Evolutionary conservation across 35 echinoderm and acorn worm genomes (phyloP).

Genomic region (Apostichopus californicus): DNA sequence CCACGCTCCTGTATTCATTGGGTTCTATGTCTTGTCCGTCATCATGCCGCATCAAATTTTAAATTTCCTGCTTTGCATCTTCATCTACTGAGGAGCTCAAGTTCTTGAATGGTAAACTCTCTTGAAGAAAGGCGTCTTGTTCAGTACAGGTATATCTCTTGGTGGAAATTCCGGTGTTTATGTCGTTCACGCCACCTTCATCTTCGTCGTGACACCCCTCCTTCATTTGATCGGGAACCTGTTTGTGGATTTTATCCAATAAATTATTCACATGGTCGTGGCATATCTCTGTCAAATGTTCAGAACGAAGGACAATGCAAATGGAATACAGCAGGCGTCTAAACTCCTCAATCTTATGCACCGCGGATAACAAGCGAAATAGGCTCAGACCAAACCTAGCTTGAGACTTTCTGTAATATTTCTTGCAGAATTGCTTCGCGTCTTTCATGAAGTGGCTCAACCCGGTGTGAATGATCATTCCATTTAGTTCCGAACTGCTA

Average conservation of each 20-base stretch:
- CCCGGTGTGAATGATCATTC: constrained; percentile 29
- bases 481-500: not conserved
- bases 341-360: not conserved
- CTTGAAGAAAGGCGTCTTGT: not conserved
- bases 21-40: not conserved
- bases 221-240: not conserved
- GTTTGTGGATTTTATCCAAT: not conserved
- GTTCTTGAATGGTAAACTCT: not conserved
- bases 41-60: not conserved
- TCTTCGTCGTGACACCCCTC: not conserved
- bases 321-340: not conserved
- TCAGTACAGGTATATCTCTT: not conserved
- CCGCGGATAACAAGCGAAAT: not conserved
- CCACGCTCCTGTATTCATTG: not conserved
- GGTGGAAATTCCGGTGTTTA: not conserved
- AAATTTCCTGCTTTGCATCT: not conserved
- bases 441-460: constrained; percentile 52
- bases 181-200: not conserved
- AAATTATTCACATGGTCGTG: not conserved
- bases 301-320: not conserved
- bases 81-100: not conserved
- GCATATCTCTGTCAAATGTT: not conserved
- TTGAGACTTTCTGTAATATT: constrained; percentile 1
- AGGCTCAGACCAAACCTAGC: not conserved
- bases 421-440: not conserved